Base-by-base conservation (phyloP, 2,113 vertebrate genomes). In the Garra rufa region DNA sequence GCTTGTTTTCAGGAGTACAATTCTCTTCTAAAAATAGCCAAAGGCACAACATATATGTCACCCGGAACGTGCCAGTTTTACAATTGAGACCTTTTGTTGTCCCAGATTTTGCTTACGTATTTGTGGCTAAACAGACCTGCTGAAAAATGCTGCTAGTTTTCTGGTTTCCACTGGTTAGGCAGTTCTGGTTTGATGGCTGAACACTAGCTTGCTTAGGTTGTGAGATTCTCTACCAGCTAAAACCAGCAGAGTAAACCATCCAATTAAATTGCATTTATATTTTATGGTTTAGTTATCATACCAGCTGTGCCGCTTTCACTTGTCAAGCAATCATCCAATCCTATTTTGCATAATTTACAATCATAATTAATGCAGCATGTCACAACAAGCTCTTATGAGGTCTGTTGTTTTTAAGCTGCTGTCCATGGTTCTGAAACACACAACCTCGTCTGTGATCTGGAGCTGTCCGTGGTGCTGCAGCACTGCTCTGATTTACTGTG, bases 391-490 rank as follows among this genome's bases (percentile, higher is more conserved):
- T 24, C 17, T 26, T 17, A 46, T 1, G 24, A 28, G 6, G 19
- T 41, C 19, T n/a, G 34, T n/a, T n/a, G 41, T 46, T 73, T 70
- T 46, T 15, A 17, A 50, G 8, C 0, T 19, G 10, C 81, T 83
- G 63, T 78, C 85, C 75, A n/a, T 14, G 75, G 85, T 74, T 0
- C 81, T 86, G 78, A 85, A 79, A 55, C 6, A 14, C 30, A 70
- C 2, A 6, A 2, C 1, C n/a, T 17, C 3, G 0, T 61, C 0
- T 19, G 38, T 19, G 59, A 28, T 52, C 2, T 5, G 21, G 15
- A 19, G 65, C 84, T 85, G 69, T 81, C 87, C 81, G 28, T 50
- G 76, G 87, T 76, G 6, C 81, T 87, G 80, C 82, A 48, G 11
- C 8, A 57, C 8, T 41, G 24, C 30, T 52, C 13, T 74, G 11